Evolutionary conservation across 1,140 invertebrate species (phyloP), one percentile per base, ranked within the genome.

Genomic region (Propsilocerus akamusi): DNA sequence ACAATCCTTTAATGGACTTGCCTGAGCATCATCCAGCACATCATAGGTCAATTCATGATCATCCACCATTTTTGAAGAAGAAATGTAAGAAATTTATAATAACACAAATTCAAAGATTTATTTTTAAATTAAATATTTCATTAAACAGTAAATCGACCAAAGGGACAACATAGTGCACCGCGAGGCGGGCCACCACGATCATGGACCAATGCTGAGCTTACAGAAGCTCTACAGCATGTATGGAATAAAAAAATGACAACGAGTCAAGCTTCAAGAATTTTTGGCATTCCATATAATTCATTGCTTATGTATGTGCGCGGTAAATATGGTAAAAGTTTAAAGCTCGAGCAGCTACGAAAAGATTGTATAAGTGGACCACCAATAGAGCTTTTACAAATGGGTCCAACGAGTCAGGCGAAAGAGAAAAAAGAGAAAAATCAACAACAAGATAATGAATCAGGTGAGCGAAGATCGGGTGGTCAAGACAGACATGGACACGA

Each of bases 211-310:
- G 81, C 81, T 0, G 87, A 91, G 58, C 71, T 91, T 10, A 90
- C 86, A 11, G 82, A 90, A 64, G 86, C 86, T 0, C 69, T 91
- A 12, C 84, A 88, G 57, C 85, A 89, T 62, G 86, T 91, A 1
- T 91, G 87, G 87, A 89, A 89, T 63, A 89, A 89, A 59, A 89
- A 88, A 59, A 90, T 91, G 84, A 91, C 87, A n/a, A 91, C 87
- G 1, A 89, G 85, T 53, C 87, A 91, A 64, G 87, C 87, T 1
- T 88, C 84, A 12, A 68, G 86, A 37, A 84, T 89, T 56, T 91
- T 88, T 62, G 86, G 86, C 5, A 92, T 91, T 47, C 87, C 87
- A 1, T 91, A 92, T 73, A 92, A 92, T 64, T 87, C 84, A 20
- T 67, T 92, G 2, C 70, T 91, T 12, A 90, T 90, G 86, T 92